These are phyloP conservation scores for Caenorhabditis sulstoni DNA, from an alignment of 2,888 invertebrate genomes.

Conservation along the genomic window DNA sequence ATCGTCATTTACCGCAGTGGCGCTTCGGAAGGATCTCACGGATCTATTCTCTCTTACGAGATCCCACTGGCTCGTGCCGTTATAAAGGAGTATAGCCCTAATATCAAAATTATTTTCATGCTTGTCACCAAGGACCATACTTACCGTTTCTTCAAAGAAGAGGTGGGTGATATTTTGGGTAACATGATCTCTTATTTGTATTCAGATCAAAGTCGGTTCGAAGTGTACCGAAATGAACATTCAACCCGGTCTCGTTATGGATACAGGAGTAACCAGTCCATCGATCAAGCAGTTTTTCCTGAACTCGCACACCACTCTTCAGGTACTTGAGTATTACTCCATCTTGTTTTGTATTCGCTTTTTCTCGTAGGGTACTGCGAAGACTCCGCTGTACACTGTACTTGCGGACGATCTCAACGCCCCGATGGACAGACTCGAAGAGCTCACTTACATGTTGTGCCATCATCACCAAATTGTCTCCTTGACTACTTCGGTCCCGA, in stretches of 20 bases:
- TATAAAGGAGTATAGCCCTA: conserved; percentile 35
- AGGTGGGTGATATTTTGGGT: too few species aligned
- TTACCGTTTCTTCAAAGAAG: conserved; percentile 62
- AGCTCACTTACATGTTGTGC: conserved; percentile 69
- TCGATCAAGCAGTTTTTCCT: conserved; percentile 74
- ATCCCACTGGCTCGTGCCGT: conserved; percentile 68
- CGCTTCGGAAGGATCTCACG: conserved; percentile 67
- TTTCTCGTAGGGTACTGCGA: conserved; percentile 74
- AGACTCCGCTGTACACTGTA: conserved; percentile 76
- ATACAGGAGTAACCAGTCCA: conserved; percentile 68
- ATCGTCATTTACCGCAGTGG: conserved; percentile 72
- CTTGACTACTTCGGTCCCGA: conserved; percentile 70
- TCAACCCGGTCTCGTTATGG: conserved; percentile 73
- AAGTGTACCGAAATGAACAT: conserved; percentile 71
- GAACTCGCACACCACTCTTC: conserved; percentile 75
- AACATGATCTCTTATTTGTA: too few species aligned
- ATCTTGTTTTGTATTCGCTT: background rate
- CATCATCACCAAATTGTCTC: conserved; percentile 75
- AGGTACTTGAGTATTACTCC: conserved; percentile 55
- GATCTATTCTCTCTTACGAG: conserved; percentile 66
- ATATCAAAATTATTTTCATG: conserved; percentile 67
- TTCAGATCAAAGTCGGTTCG: background rate
- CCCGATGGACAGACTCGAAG: conserved; percentile 69
- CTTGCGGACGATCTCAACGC: conserved; percentile 70
- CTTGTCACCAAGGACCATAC: conserved; percentile 73